Base-by-base conservation (phyloP, 2,888 invertebrate species). In the Antitype chi region DNA sequence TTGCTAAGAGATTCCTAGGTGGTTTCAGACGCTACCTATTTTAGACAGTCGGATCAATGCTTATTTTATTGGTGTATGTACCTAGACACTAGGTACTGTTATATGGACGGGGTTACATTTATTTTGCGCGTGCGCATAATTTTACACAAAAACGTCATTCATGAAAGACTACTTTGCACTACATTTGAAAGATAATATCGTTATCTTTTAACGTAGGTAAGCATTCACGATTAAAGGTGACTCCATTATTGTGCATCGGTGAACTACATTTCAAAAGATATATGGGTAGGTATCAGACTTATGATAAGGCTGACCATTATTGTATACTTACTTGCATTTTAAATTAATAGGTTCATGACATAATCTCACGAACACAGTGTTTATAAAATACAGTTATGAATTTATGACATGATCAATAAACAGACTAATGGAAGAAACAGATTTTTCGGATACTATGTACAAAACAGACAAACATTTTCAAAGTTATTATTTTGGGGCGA, bases 191-290 rank as follows among this genome's bases (percentile, higher is more conserved):
- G 53, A 68, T 52, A 55, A 53, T 43, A 23, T 72, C n/a, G 66
- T 62, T 62, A 81, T 80, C 66, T 70, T 59, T 57, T 23, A 60
- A 25, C 25, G 49, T 76, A 79, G 43, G 53, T 81, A 70, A 49
- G 63, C 62, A 47, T 55, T 38, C 0, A 60, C 52, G 67, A 70
- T 80, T 70, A 70, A 66, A 55, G 11, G 52, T 63, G 55, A 80
- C 47, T 81, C 47, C 15, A 8, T 28, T 15, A 60, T 11, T 49
- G 52, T 70, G 28, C 38, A 62, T 53, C 25, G 60, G 15, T 67
- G 57, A 53, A 52, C 60, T 76, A 81, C 15, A 62, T 81, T 80
- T 49, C 38, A n/a, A 43, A 52, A 55, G 49, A 55, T 28, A 32
- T 49, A 28, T 20, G 23, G 52, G 15, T 38, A 57, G 7, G 15